A percentile compares a stretch with the other conserved stretches of the same genome.
Conservation (phyloP, 2,888 invertebrate species). For the Julus scandinavius region DNA sequence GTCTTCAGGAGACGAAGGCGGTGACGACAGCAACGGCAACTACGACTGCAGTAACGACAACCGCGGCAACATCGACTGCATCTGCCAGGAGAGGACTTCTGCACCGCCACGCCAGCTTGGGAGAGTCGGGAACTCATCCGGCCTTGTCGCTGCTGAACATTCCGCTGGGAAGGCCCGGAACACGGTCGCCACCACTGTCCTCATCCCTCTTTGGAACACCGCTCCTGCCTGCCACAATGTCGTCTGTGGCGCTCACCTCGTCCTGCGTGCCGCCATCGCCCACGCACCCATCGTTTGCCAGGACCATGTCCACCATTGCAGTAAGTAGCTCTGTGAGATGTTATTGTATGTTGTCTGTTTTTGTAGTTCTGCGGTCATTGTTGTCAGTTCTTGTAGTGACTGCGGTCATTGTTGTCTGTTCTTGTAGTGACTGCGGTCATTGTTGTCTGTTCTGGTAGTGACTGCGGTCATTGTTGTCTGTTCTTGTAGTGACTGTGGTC, state of each 20-base stretch:
- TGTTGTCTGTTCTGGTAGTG: too few relatives aligned
- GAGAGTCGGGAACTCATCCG: slow-evolving; percentile 20
- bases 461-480: too few relatives aligned
- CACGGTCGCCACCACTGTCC: neutral
- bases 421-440: too few relatives aligned
- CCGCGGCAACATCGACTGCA: neutral
- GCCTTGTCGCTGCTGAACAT: slow-evolving; percentile 55
- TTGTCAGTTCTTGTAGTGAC: too few relatives aligned
- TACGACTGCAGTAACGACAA: neutral
- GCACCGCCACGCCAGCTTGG: slow-evolving; percentile 50
- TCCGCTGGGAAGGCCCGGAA: neutral
- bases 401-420: too few relatives aligned
- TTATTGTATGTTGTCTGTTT: too few relatives aligned
- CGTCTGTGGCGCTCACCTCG: neutral
- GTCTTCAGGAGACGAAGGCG: slow-evolving; percentile 47
- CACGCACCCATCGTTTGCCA: neutral
- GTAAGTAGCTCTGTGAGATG: neutral
- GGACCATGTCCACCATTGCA: slow-evolving; percentile 53
- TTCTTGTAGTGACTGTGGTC: too few relatives aligned
- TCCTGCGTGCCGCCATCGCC: slow-evolving; percentile 23
- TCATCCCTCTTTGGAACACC: neutral
- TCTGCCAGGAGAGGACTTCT: neutral
- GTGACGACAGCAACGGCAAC: neutral
- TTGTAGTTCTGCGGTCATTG: too few relatives aligned
- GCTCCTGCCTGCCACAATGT: slow-evolving; percentile 12